Percentiles rank a stretch among this genome's conserved stretches.
These are phyloP conservation scores for Lacerta viridis DNA, from an alignment of 2,797 vertebrate species.

Conservation along the genomic window DNA sequence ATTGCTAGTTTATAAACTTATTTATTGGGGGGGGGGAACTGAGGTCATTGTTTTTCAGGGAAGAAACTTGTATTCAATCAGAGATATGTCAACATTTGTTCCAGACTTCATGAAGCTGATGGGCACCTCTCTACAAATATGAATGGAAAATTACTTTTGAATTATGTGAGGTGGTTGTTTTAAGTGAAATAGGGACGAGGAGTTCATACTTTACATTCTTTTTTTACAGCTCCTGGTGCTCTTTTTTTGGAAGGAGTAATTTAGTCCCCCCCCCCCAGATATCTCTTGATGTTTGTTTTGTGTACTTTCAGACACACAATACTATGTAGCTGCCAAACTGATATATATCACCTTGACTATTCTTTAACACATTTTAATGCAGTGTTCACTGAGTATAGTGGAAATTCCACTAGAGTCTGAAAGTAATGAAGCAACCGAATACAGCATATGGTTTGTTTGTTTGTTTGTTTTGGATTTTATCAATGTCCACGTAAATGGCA, in stretches of 20 bases:
- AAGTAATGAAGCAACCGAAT: conserved; percentile 36
- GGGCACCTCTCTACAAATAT: background rate
- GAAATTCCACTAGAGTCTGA: background rate
- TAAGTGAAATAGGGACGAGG: background rate
- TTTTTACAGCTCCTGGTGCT: background rate
- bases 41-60: conserved; percentile 34
- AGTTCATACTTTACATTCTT: background rate
- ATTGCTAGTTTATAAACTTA: background rate
- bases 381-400: conserved; percentile 17
- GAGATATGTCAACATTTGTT: conserved; percentile 61
- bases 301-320: background rate
- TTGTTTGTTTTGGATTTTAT: conserved; percentile 54
- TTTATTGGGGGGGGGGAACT: background rate
- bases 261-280: background rate
- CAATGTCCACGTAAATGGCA: conserved; percentile 54
- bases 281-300: background rate
- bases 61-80: conserved; percentile 58
- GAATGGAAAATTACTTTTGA: background rate
- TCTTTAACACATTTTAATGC: background rate
- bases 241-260: background rate
- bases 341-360: background rate
- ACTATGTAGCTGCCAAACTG: background rate
- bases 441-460: background rate
- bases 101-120: background rate
- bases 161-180: background rate